A percentile compares a stretch with the other conserved stretches of the same genome.
These are phyloP conservation scores for Dasyornis broadbenti DNA, from an alignment of 2,113 vertebrate species.

Conservation along the genomic window DNA sequence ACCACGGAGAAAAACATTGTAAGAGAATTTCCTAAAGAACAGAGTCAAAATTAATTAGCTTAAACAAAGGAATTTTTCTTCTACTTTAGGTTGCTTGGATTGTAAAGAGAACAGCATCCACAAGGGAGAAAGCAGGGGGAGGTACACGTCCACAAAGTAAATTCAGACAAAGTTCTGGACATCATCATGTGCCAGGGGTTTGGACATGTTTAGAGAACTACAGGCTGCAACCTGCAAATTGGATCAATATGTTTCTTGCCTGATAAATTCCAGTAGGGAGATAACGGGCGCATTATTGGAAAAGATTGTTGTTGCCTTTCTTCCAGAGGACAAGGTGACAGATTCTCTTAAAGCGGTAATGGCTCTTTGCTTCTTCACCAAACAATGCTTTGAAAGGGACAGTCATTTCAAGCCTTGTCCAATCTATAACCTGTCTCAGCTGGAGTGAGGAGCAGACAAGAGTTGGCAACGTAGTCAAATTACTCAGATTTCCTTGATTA, in stretches of 20 bases:
- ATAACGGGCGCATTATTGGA: constrained; percentile 41
- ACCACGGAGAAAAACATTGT: background rate
- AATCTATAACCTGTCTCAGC: background rate
- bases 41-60: background rate
- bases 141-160: background rate
- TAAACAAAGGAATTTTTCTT: constrained; percentile 1
- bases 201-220: constrained; percentile 16
- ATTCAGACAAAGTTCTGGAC: background rate
- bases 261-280: constrained; percentile 53
- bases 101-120: background rate
- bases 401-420: background rate
- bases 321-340: constrained; percentile 52
- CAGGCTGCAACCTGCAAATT: constrained; percentile 48
- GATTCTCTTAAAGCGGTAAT: constrained; percentile 1
- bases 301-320: constrained; percentile 42
- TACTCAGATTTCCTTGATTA: background rate
- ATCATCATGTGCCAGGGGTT: background rate
- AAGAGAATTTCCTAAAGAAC: background rate
- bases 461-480: background rate
- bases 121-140: background rate
- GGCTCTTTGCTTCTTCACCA: background rate
- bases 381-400: background rate
- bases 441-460: background rate
- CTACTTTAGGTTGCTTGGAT: background rate
- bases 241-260: constrained; percentile 53